Evolutionary conservation across 2,888 invertebrate genomes (phyloP), one percentile per base, ranked within the genome.

Genomic region (Plagodis pulveraria): DNA sequence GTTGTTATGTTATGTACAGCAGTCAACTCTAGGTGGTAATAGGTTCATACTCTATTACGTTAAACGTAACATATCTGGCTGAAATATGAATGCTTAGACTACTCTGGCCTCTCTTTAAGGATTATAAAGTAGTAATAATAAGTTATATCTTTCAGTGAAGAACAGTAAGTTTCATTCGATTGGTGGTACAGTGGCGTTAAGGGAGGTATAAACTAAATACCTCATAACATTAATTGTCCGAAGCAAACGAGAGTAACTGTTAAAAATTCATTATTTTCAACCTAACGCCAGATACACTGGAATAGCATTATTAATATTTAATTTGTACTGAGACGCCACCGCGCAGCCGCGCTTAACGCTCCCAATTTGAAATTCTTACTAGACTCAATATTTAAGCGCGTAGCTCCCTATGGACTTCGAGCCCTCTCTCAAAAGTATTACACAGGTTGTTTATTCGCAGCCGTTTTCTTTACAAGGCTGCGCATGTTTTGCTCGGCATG

Each of bases 261-360:
- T 87, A 89, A 90, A 86, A 87, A 89, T 87, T 89, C 83, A 87
- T 86, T 84, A 83, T 86, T 83, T 78, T 75, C 75, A 81, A 81
- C 78, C 79, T 82, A 72, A 76, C 69, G 69, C 78, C 73, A 76
- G 86, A 78, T 84, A 84, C 72, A 71, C 77, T 77, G 70, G 80
- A 74, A 86, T 87, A 86, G 81, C 81, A 79, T 85, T 89, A 86
- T 91, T 86, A 91, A 91, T 91, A 89, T 89, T 91, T 87, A 86
- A 91, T 86, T 8, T 84, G 74, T 71, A 73, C 80, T 74, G 78
- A 86, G 86, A 86, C 82, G 83, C 84, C 40, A 40, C 8, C 40
- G 40, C 40, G 5, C 10, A 22, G 10, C 10, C 84, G 74, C 77
- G 79, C 82, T 85, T 90, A 89, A 87, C 87, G 81, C 76, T 83